phyloP scores from a whole-genome alignment of 2,797 vertebrate genomes.

The Rhinichthys osculus region DNA sequence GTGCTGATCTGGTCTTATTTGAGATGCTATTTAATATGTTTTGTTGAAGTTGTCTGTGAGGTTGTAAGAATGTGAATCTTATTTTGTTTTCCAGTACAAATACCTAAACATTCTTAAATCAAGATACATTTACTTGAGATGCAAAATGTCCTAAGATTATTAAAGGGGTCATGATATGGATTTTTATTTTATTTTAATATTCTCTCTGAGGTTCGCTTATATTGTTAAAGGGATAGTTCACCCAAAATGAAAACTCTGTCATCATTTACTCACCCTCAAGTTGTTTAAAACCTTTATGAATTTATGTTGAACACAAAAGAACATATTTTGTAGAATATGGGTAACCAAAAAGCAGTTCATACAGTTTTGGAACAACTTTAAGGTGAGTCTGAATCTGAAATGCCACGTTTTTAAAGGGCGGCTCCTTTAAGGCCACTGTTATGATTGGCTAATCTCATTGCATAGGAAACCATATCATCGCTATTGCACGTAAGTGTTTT shows the following conservation, averaged over 20 bases:
- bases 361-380: no score
- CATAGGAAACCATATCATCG: background rate
- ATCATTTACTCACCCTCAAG: no score
- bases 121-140: background rate
- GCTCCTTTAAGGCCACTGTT: background rate
- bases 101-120: background rate
- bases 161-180: background rate
- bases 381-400: background rate
- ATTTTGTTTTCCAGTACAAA: background rate
- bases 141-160: background rate
- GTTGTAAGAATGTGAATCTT: background rate
- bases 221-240: background rate
- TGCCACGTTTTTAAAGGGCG: background rate
- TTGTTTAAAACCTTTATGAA: no score
- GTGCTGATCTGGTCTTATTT: constrained; percentile 5
- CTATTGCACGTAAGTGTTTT: background rate
- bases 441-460: background rate
- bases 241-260: no score
- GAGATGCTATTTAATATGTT: background rate
- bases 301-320: no score
- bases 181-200: background rate
- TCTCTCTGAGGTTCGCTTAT: background rate
- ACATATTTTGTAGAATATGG: no score
- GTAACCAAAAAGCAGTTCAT: no score
- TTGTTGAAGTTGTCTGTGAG: background rate